phyloP scores from a whole-genome alignment of 2,797 vertebrate genomes.

The Chaunax sp. region DNA sequence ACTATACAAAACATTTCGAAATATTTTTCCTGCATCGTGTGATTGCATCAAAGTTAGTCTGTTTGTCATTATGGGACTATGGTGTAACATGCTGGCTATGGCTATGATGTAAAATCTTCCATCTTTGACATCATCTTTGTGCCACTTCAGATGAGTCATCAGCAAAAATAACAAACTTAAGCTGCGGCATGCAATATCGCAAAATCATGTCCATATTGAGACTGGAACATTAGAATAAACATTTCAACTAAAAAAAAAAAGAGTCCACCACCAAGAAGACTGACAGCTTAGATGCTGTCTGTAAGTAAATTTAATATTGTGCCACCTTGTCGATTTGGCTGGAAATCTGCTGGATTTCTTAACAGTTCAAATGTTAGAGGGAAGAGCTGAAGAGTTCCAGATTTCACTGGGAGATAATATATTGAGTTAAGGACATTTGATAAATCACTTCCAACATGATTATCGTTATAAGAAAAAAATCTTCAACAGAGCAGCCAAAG shows the following conservation, averaged over 20 bases:
- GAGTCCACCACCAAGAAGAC: slow-evolving; percentile 17
- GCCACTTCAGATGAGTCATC: slow-evolving; percentile 51
- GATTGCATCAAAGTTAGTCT: slow-evolving; percentile 34
- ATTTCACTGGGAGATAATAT: slow-evolving; percentile 13
- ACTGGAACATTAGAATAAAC: slow-evolving; percentile 55
- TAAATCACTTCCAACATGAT: slow-evolving; percentile 36
- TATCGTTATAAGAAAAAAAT: slow-evolving; percentile 7
- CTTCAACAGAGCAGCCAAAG: slow-evolving; percentile 27
- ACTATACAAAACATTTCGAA: not conserved
- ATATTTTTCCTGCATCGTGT: not conserved
- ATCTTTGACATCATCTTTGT: slow-evolving; percentile 54
- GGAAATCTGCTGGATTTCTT: slow-evolving; percentile 13
- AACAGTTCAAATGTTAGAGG: slow-evolving; percentile 4
- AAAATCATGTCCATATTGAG: slow-evolving; percentile 57
- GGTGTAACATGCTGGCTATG: slow-evolving; percentile 41
- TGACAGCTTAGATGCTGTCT: slow-evolving; percentile 31
- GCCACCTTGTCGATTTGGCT: slow-evolving; percentile 38
- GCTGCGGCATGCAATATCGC: slow-evolving; percentile 40
- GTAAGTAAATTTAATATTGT: slow-evolving; percentile 2
- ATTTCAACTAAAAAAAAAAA: slow-evolving; percentile 10
- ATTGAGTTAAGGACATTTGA: slow-evolving; percentile 29
- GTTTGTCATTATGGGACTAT: slow-evolving; percentile 64
- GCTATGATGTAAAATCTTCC: slow-evolving; percentile 30
- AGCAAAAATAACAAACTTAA: slow-evolving; percentile 57
- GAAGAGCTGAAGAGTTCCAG: not conserved